phyloP scores from a whole-genome alignment of 2,797 vertebrate genomes.

The Lagodon rhomboides region DNA sequence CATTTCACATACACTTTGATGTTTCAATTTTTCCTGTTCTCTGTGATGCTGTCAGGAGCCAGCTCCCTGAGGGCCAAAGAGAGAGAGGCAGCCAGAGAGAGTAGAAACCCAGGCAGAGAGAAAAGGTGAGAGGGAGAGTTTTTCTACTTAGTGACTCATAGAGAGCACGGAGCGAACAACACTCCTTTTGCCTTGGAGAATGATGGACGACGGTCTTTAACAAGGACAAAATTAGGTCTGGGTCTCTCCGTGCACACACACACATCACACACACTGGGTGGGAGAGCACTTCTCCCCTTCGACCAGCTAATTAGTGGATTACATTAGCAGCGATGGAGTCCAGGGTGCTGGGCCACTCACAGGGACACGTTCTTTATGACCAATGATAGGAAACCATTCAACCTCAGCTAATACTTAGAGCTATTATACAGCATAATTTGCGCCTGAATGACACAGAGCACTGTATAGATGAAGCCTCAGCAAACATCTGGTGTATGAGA shows the following conservation, averaged over 20 bases:
- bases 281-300: conserved; percentile 45
- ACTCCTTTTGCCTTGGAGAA: conserved; percentile 54
- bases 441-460: conserved; percentile 28
- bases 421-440: conserved; percentile 43
- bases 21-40: conserved; percentile 60
- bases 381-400: conserved; percentile 50
- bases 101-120: conserved; percentile 47
- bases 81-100: conserved; percentile 45
- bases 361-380: conserved; percentile 23
- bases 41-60: conserved; percentile 69
- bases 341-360: conserved; percentile 34
- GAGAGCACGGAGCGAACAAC: conserved; percentile 32
- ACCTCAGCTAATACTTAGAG: conserved; percentile 46
- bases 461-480: conserved; percentile 15
- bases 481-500: conserved; percentile 1
- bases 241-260: conserved; percentile 38
- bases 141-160: conserved; percentile 65
- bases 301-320: conserved; percentile 65
- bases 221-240: conserved; percentile 68
- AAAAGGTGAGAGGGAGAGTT: conserved; percentile 60
- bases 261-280: conserved; percentile 17
- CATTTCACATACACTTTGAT: conserved; percentile 70
- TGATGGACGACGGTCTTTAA: conserved; percentile 59
- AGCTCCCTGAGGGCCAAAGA: conserved; percentile 54
- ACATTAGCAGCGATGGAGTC: conserved; percentile 63